These are phyloP conservation scores for Habropoda laboriosa DNA, from an alignment of 1,140 invertebrate genomes.

Conservation along the genomic window DNA sequence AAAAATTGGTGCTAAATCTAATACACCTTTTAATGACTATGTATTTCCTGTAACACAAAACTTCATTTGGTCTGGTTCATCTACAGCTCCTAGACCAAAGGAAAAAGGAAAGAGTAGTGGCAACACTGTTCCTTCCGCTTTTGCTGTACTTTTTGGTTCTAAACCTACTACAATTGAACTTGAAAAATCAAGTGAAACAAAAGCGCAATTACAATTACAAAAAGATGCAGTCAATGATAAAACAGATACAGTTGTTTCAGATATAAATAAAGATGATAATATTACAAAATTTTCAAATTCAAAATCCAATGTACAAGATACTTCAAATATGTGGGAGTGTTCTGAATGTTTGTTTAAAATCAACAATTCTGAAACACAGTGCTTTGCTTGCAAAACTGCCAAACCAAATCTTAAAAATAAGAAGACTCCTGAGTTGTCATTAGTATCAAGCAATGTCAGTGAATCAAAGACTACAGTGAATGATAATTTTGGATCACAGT, in stretches of 20 bases:
- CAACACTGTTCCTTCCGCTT: constrained; percentile 23
- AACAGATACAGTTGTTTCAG: neutral
- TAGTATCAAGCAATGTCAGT: neutral
- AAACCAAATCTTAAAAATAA: constrained; percentile 53
- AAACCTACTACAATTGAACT: constrained; percentile 22
- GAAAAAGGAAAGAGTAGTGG: constrained; percentile 63
- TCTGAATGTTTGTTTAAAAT: constrained; percentile 78
- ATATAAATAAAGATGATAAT: neutral
- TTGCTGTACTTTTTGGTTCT: constrained; percentile 48
- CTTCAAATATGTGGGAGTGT: constrained; percentile 81
- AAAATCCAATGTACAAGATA: constrained; percentile 23
- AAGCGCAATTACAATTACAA: neutral
- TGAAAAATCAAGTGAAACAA: constrained; percentile 11
- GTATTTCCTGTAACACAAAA: constrained; percentile 61
- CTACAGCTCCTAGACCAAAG: constrained; percentile 71
- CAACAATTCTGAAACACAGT: constrained; percentile 66
- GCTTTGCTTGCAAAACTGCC: constrained; percentile 74
- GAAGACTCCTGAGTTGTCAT: constrained; percentile 15
- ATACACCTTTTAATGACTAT: constrained; percentile 21
- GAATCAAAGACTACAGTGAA: constrained; percentile 28
- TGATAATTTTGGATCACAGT: constrained; percentile 81
- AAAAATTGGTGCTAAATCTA: constrained; percentile 37
- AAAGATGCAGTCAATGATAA: constrained; percentile 7
- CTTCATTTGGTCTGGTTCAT: constrained; percentile 72
- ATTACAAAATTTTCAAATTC: neutral